phyloP scores from a whole-genome alignment of 2,797 vertebrate species.

The Darevskia nairensis region DNA sequence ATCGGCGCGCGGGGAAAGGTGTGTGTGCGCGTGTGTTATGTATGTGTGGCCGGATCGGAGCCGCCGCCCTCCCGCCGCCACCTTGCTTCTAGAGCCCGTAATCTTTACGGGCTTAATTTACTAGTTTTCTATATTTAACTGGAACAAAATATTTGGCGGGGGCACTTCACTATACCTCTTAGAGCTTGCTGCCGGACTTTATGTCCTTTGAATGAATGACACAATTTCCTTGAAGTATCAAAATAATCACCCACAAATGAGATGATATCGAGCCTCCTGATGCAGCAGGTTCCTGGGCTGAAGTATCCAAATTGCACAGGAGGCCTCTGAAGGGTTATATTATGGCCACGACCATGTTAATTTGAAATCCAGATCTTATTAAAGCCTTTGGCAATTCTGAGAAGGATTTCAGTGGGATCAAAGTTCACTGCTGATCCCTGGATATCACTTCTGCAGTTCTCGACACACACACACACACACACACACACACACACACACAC shows the following conservation, averaged over 20 bases:
- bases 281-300: neutral
- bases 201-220: constrained; percentile 9
- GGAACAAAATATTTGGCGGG: neutral
- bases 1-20: no score
- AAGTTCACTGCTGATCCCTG: constrained; percentile 3
- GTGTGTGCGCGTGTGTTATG: no score
- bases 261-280: constrained; percentile 5
- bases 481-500: no score
- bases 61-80: no score
- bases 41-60: no score
- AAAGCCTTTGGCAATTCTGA: neutral
- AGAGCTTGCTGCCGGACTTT: neutral
- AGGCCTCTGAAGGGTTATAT: neutral
- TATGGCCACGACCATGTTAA: neutral
- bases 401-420: constrained; percentile 7
- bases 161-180: constrained; percentile 18
- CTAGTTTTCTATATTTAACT: constrained; percentile 32
- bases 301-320: neutral
- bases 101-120: no score
- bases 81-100: no score
- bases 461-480: no score
- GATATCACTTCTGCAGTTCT: constrained; percentile 5
- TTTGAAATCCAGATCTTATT: constrained; percentile 1
- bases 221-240: constrained; percentile 34
- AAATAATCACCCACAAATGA: neutral